Base-by-base conservation (phyloP, 2,797 vertebrate species). In the Thunnus albacares region DNA sequence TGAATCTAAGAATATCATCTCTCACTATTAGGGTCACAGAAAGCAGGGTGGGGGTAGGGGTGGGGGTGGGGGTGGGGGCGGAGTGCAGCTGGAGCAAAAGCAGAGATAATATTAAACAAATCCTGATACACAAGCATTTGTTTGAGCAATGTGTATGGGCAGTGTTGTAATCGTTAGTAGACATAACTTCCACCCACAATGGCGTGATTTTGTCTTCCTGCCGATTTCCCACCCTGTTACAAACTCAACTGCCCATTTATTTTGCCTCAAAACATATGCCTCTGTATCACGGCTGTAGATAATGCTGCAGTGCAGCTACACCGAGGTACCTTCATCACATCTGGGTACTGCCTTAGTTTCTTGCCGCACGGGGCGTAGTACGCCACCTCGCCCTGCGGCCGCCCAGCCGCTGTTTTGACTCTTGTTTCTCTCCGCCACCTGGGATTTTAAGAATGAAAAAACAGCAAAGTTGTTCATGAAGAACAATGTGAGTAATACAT, bases 351-450 rank as follows among this genome's bases (percentile, higher is more conserved):
- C 59, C 98, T 96, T 83, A 99, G 94, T 89, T 98, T 98, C 95
- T 99, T 99, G 76, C 98, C 98, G 90, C 97, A 99, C 1, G 98
- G 97, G 77, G 97, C 94, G 85, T 97, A 99, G 96, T 99, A 98
- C 0, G 97, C 96, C 88, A 99, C 97, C 93, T 98, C 98, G 80
- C 97, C 98, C 92, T 97, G 98, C 67, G 97, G 95, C 57, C 97
- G 97, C 81, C 97, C 97, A 60, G 96, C 95, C 3, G 96, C 90
- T 79, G 96, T 96, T 93, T 97, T 97, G 91, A 99, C 95, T 93
- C 97, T 95, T 43, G 98, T 98, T 95, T 99, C 98, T 94, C 98
- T 96, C 81, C 97, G 97, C 98, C 98, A 99, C 86, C 98, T 99
- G 91, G n/a, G 24, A 74, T 84, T 81, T 65, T n/a, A 47, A 55